Evolutionary conservation across 2,113 vertebrate species (phyloP).

Genomic region (Aptenodytes patagonicus): DNA sequence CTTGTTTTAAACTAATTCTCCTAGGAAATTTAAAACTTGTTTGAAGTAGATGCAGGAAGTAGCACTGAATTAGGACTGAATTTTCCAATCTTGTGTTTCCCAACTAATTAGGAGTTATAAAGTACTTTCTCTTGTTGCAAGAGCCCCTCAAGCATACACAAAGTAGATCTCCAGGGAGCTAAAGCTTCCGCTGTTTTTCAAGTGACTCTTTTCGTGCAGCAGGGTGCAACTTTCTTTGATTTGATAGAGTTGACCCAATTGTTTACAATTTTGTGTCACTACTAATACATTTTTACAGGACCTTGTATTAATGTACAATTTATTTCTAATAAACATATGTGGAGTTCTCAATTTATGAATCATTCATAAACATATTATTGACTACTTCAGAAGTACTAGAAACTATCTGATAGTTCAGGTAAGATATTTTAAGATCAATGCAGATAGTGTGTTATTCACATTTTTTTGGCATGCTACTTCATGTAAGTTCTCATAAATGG

Average conservation of each 20-base stretch:
- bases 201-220: not conserved
- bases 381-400: not conserved
- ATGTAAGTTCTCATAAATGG: not conserved
- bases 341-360: not conserved
- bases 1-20: not conserved
- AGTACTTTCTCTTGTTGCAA: not conserved
- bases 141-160: not conserved
- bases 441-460: not conserved
- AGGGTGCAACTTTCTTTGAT: not conserved
- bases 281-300: not conserved
- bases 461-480: not conserved
- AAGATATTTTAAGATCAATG: not conserved
- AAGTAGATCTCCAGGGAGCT: not conserved
- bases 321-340: not conserved
- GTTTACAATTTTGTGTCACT: not conserved
- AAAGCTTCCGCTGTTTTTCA: not conserved
- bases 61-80: not conserved
- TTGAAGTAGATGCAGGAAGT: not conserved
- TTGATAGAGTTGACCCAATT: not conserved
- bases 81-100: not conserved
- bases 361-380: not conserved
- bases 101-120: not conserved
- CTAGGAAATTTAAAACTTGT: not conserved
- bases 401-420: not conserved
- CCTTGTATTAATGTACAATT: not conserved